Base-by-base conservation (phyloP, 2,888 invertebrate species). In the Diadegma fenestrale region DNA sequence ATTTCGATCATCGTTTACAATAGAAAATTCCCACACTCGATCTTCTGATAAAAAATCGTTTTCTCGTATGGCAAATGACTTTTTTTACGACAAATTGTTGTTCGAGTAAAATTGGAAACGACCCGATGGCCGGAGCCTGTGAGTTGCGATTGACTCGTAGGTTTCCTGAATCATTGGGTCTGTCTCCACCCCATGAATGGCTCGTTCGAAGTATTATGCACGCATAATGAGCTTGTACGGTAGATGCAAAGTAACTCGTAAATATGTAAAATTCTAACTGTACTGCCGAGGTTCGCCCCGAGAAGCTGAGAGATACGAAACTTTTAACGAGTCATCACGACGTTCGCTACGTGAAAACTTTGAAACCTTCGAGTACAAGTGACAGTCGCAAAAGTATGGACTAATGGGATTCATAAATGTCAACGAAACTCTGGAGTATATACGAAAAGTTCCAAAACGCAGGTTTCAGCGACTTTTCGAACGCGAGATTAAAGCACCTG, bases 321-420 rank as follows among this genome's bases (percentile, higher is more conserved):
- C 76, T 83, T 83, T 68, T 37, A 58, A 80, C 77, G 71, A 75
- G 41, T 68, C 78, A 30, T 71, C 48, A n/a, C 45, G 63, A 71
- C 80, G 80, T 84, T 87, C 79, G 84, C 87, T 87, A 82, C 81
- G 87, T 87, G 82, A 87, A 87, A 87, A 87, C 73, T 87, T 87
- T 64, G n/a, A 26, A 19, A 30, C 33, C 22, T 14, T 10, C 22
- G 14, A 26, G 22, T n/a, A 68, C 43, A 37, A 54, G 19, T 30
- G 26, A 54, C 14, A 12, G 71, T 54, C 37, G 51, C 19, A 19
- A 37, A 30, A 33, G 19, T 37, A 51, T 33, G 19, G 26, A 37
- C 30, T 71, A 51, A 71, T 54, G 33, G 12, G 71, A 71, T 51
- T 30, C 19, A 69, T 12, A 54, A 71, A 71, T 33, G 43, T 51